Percentiles rank a stretch among this genome's conserved stretches.
These are phyloP conservation scores for Eristalinus sepulchralis DNA, from an alignment of 2,888 invertebrate species.

Conservation along the genomic window DNA sequence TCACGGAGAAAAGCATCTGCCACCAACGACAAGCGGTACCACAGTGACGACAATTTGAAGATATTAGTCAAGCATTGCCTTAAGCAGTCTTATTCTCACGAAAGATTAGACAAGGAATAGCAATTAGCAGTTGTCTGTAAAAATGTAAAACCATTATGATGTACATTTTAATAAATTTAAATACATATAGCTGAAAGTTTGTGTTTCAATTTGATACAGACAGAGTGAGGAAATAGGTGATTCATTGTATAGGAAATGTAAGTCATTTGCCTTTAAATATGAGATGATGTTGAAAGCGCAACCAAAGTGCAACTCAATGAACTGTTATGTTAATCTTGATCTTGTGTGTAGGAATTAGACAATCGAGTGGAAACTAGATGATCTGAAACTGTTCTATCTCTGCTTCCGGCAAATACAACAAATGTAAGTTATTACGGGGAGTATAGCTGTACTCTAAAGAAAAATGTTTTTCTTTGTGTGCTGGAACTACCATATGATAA, in stretches of 20 bases:
- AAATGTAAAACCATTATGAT: conserved; percentile 52
- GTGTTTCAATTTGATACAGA: not conserved
- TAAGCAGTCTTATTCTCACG: conserved; percentile 65
- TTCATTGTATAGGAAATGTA: not conserved
- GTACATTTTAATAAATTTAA: conserved; percentile 68
- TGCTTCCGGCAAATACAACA: too few relatives aligned
- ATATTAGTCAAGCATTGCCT: conserved; percentile 61
- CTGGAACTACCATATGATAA: too few relatives aligned
- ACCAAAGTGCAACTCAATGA: not conserved
- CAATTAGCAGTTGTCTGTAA: conserved; percentile 16
- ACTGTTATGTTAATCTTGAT: not conserved
- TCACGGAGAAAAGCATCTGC: conserved; percentile 9
- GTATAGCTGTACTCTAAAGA: too few relatives aligned
- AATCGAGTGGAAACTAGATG: too few relatives aligned
- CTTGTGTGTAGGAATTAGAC: not conserved
- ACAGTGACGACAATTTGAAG: conserved; percentile 60
- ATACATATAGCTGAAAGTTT: conserved; percentile 13
- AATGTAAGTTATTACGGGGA: too few relatives aligned
- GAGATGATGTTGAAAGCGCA: not conserved
- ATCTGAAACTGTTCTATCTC: too few relatives aligned
- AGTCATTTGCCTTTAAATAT: not conserved
- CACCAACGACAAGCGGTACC: conserved; percentile 54
- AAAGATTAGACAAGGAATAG: conserved; percentile 62
- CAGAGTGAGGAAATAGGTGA: not conserved
- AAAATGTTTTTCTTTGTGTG: too few relatives aligned